phyloP scores from a whole-genome alignment of 2,888 invertebrate species.

The Shargacucullia verbasci region DNA sequence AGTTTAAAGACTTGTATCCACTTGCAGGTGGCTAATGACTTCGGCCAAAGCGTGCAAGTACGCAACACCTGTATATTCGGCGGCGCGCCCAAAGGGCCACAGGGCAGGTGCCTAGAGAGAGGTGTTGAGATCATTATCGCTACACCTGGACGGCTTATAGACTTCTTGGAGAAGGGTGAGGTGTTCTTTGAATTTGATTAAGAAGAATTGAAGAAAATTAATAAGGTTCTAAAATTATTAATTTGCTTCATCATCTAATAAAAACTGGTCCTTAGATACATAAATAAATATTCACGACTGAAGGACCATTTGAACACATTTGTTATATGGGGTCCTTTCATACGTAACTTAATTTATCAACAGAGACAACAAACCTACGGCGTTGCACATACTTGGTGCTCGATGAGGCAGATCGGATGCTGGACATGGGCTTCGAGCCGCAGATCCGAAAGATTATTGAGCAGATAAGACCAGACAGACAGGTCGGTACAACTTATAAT shows the following conservation, averaged over 20 bases:
- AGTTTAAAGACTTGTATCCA: slow-evolving; percentile 3
- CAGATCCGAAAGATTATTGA: slow-evolving; percentile 99
- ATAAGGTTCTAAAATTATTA: background rate
- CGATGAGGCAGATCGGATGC: slow-evolving; percentile 97
- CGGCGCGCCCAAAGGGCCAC: slow-evolving; percentile 99
- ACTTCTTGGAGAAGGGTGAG: slow-evolving; percentile 94
- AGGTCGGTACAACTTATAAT: no score
- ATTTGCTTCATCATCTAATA: no score
- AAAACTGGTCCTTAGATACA: background rate
- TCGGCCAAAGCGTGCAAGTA: slow-evolving; percentile 96
- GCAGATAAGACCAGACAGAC: slow-evolving; percentile 97
- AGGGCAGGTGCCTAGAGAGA: slow-evolving; percentile 94
- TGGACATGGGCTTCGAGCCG: slow-evolving; percentile 99
- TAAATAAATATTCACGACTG: background rate
- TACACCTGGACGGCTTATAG: slow-evolving; percentile 98
- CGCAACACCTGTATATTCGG: slow-evolving; percentile 98
- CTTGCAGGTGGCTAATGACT: slow-evolving; percentile 95
- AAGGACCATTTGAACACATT: no score
- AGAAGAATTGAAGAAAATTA: no score
- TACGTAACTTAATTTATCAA: slow-evolving; percentile 6
- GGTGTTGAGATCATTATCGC: slow-evolving; percentile 99
- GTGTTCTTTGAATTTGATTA: background rate
- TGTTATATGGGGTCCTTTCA: background rate
- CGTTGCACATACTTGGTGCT: slow-evolving; percentile 96
- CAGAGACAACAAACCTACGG: slow-evolving; percentile 93